Percentiles rank a stretch among this genome's conserved stretches.
Evolutionary conservation across 2,113 vertebrate species (phyloP).

Genomic region (Pandion haliaetus): DNA sequence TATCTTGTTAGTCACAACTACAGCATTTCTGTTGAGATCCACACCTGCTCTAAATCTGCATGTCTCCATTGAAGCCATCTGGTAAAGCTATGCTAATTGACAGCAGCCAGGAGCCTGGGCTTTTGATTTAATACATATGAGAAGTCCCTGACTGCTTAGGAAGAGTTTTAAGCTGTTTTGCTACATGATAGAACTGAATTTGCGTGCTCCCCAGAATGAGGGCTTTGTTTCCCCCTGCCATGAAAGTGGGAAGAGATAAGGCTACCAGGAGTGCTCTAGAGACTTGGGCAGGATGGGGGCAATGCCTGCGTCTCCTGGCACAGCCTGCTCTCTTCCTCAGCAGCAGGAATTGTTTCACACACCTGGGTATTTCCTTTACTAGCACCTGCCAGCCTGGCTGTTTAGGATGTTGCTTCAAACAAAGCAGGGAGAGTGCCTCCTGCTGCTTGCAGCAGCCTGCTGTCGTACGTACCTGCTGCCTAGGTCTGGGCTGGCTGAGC

Average conservation of each 20-base stretch:
- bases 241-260: background rate
- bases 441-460: background rate
- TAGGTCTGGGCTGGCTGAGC: background rate
- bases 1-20: background rate
- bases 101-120: background rate
- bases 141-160: background rate
- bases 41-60: background rate
- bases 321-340: background rate
- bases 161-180: background rate
- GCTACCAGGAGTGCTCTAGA: background rate
- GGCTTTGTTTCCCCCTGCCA: background rate
- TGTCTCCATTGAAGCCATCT: background rate
- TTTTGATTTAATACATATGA: background rate
- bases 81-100: background rate
- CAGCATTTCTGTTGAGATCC: background rate
- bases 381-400: background rate
- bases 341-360: background rate
- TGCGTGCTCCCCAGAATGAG: background rate
- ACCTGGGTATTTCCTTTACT: background rate
- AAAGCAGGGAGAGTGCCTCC: background rate
- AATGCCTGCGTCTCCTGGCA: background rate
- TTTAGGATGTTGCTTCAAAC: background rate
- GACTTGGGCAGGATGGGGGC: too few relatives aligned
- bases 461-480: background rate
- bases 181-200: background rate